Evolutionary conservation across 2,113 vertebrate species (phyloP).

Genomic region (Tetrax tetrax): DNA sequence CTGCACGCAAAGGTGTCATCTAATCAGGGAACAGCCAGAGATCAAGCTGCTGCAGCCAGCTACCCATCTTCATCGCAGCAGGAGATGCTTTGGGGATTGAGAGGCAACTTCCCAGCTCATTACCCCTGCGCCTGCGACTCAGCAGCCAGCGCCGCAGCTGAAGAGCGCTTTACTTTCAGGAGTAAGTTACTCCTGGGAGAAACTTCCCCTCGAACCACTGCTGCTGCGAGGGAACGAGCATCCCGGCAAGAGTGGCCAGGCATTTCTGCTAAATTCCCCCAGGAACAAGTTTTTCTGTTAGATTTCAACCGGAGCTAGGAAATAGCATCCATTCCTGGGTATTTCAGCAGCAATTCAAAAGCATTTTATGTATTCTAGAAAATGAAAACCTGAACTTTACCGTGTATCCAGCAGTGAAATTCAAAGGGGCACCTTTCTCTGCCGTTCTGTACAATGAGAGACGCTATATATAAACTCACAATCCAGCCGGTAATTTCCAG

Average conservation of each 20-base stretch:
- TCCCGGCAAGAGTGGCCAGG: neutral
- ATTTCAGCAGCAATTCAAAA: conserved; percentile 31
- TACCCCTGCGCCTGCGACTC: neutral
- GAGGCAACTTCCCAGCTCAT: neutral
- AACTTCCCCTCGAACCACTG: neutral
- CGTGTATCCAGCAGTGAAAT: conserved; percentile 14
- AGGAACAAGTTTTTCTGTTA: neutral
- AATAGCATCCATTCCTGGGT: neutral
- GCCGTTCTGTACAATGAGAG: conserved; percentile 8
- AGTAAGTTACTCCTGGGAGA: neutral
- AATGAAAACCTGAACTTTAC: conserved; percentile 23
- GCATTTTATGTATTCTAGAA: neutral
- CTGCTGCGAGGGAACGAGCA: fast-evolving
- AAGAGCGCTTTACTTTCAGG: neutral
- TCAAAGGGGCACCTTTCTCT: neutral
- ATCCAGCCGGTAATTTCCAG: conserved; percentile 39
- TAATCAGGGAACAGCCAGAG: neutral
- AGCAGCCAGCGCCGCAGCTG: neutral
- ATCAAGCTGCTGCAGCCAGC: neutral
- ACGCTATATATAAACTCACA: conserved; percentile 50
- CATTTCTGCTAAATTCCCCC: neutral
- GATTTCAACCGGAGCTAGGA: neutral
- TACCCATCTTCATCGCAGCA: neutral
- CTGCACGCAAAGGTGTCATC: neutral
- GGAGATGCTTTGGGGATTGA: conserved; percentile 1